Evolutionary conservation across 1,140 invertebrate genomes (phyloP), one percentile per base, ranked within the genome.

Genomic region (Aphelenchoides fujianensis): DNA sequence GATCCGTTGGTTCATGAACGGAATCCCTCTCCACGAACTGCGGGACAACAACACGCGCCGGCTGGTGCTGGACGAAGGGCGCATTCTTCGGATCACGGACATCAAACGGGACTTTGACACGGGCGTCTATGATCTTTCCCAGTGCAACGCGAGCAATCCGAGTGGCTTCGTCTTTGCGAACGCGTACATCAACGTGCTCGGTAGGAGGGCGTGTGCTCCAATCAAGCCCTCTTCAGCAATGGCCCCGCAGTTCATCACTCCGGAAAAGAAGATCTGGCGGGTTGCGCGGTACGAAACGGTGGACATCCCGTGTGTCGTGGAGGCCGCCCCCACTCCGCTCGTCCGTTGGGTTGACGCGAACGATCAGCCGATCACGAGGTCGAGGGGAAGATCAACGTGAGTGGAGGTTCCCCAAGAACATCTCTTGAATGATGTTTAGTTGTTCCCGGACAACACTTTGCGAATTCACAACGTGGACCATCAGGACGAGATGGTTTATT

Each of bases 81-180:
- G 77, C 23, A 66, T 84, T 68, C 41, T 83, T 16, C 68, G 83
- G 34, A 92, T 98, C 72, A 88, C 90, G 12, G 90, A 91, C 76
- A 86, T 98, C 23, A 87, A 88, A 19, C 94, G 94, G 85, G 79
- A 85, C 64, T 88, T 89, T 48, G 97, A 99, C 85, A 96, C 94
- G 3, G 94, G 93, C 70, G 97, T 98, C 85, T 95, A 96, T 82
- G 12, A 48, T 12, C 12, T 48, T 16, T 48, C 23, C 23, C 95
- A 97, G 57, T 98, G 96, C 86, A 99, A 99, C 87, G 95, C 95
- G 0, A 96, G 94, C 70, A 98, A 98, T 85, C 91, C 91, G n/a
- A 88, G 94, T 75, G 96, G 96, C 34, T 98, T 98, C 86, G 92
- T 97, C 12, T 98, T 95, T 86, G 93, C 94, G 83, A 95, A 98